Evolutionary conservation across 2,113 vertebrate species (phyloP).

Genomic region (Lates calcarifer): DNA sequence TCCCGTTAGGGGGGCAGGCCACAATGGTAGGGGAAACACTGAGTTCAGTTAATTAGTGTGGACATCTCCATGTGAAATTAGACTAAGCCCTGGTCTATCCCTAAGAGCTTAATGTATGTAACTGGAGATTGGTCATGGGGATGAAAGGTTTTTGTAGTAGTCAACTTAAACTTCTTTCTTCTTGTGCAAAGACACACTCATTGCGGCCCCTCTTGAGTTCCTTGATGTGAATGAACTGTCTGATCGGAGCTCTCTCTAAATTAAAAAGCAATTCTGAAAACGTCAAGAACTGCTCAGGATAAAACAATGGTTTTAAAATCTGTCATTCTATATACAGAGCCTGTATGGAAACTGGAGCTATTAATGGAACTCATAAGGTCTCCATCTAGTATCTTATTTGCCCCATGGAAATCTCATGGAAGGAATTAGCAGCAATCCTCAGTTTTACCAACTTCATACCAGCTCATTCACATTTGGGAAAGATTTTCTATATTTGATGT

Average conservation of each 20-base stretch:
- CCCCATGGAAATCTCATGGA: constrained; percentile 17
- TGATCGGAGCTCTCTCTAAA: constrained; percentile 43
- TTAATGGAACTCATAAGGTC: constrained; percentile 49
- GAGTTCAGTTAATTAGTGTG: constrained; percentile 50
- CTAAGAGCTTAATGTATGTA: constrained; percentile 55
- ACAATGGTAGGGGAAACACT: no score
- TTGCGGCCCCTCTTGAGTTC: constrained; percentile 32
- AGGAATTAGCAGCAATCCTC: constrained; percentile 23
- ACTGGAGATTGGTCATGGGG: constrained; percentile 61
- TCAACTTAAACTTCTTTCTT: constrained; percentile 37
- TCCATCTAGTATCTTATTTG: constrained; percentile 22
- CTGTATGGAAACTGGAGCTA: constrained; percentile 42
- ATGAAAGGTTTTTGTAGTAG: constrained; percentile 61
- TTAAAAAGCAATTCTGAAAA: constrained; percentile 44
- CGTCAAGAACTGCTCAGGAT: constrained; percentile 26
- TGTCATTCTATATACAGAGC: constrained; percentile 24
- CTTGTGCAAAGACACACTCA: constrained; percentile 26
- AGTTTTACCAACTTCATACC: constrained; percentile 21
- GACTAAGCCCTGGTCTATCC: constrained; percentile 33
- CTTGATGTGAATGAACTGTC: constrained; percentile 50
- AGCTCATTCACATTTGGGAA: constrained; percentile 11
- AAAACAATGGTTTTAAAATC: constrained; percentile 49
- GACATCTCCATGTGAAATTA: constrained; percentile 56
- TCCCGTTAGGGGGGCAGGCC: no score
- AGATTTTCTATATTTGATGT: constrained; percentile 20